Base-by-base conservation (phyloP, 2,113 vertebrate species). In the Aptenodytes patagonicus region DNA sequence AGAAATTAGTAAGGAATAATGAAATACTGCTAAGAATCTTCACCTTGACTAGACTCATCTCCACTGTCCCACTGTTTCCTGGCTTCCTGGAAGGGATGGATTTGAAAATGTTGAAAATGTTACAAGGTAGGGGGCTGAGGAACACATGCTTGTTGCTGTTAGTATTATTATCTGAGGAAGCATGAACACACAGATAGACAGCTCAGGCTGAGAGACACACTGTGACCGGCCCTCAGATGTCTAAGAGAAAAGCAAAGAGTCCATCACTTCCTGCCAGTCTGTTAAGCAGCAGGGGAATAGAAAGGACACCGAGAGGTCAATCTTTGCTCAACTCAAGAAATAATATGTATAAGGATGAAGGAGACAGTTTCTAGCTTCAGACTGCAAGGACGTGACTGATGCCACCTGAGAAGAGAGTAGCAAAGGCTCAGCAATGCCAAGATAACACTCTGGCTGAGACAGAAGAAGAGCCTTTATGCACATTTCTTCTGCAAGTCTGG, bases 221-320 rank as follows among this genome's bases (percentile, higher is more conserved):
- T 65, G 86, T 1, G 1, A 34, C 70, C 4, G 6, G 54, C 70
- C 78, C 78, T 96, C 89, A 94, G 91, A 95, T 95, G 84, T 90
- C 38, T 16, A 17, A 95, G 46, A 96, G 89, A 92, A 96, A 95
- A 91, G 95, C 61, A 85, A 20, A 54, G 47, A 95, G 84, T 86
- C 94, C 87, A 58, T 66, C 73, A 42, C 70, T 91, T 94, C 78
- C 95, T 58, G 75, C 84, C 87, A 96, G 73, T 93, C 93, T 85
- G 83, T 87, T 34, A 83, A 96, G 87, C 95, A 96, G 94, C 94
- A 64, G 97, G 96, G 87, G 95, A 95, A 91, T 87, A 89, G 73
- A 95, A 91, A 96, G 95, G 89, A 97, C 93, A 87, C 4, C 0
- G 61, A 94, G 75, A 96, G 93, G 93, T 96, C 97, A 95, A 47